A percentile compares a stretch with the other conserved stretches of the same genome.
Conservation (phyloP, 2,888 invertebrate species). For the Malacosoma neustria region DNA sequence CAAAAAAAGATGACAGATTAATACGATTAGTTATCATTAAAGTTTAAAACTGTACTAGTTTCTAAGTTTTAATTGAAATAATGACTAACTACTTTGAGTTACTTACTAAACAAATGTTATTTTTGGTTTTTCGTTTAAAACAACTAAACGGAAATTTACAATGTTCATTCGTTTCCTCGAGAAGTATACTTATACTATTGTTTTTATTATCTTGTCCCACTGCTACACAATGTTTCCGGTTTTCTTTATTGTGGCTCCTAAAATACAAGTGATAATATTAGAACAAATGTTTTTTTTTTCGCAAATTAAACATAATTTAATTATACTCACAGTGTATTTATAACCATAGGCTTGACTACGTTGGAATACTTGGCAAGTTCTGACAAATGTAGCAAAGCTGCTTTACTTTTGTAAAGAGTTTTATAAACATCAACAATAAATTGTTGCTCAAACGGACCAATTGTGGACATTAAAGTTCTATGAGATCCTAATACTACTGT, state of each 20-base stretch:
- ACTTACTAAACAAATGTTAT: constrained; percentile 53
- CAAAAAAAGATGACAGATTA: too few species aligned
- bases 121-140: constrained; percentile 48
- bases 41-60: too few species aligned
- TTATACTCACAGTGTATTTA: constrained; percentile 65
- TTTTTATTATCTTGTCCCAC: constrained; percentile 71
- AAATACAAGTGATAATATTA: constrained; percentile 21
- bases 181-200: constrained; percentile 62
- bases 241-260: constrained; percentile 35
- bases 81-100: too few species aligned
- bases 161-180: constrained; percentile 59
- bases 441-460: constrained; percentile 82
- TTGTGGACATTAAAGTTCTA: constrained; percentile 69
- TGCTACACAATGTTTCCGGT: constrained; percentile 75
- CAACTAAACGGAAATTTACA: constrained; percentile 73
- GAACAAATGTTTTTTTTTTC: not conserved
- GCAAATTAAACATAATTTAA: too few species aligned
- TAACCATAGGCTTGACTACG: constrained; percentile 78
- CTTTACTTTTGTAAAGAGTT: constrained; percentile 72
- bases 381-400: constrained; percentile 78
- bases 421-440: constrained; percentile 75
- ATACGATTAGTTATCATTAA: too few species aligned
- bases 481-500: constrained; percentile 81
- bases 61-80: too few species aligned
- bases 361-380: constrained; percentile 73